Conservation (phyloP, 2,113 vertebrate species). For the Psettodes erumei region DNA sequence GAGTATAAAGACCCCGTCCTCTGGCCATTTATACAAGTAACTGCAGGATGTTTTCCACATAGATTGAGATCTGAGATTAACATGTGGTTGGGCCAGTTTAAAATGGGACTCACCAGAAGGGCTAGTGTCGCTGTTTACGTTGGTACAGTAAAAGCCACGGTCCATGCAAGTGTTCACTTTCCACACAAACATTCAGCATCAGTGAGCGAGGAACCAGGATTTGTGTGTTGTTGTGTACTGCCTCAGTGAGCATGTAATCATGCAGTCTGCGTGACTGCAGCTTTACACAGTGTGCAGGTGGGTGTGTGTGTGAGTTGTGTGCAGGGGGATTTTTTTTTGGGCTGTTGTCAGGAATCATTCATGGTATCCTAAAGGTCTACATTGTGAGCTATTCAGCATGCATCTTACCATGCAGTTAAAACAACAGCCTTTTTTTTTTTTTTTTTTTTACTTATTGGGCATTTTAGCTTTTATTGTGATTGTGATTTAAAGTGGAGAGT, state of each 20-base stretch:
- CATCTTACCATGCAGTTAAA: neutral
- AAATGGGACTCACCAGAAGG: conserved; percentile 11
- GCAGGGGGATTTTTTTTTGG: neutral
- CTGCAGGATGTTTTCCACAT: conserved; percentile 4
- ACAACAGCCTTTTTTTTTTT: neutral
- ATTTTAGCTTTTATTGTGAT: too few relatives aligned
- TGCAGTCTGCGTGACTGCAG: conserved; percentile 10
- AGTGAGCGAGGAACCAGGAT: conserved; percentile 44
- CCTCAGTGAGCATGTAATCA: conserved; percentile 54
- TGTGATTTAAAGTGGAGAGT: too few relatives aligned
- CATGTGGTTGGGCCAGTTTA: conserved; percentile 31
- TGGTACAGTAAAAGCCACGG: conserved; percentile 11
- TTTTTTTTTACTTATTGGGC: neutral
- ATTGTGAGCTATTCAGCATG: neutral
- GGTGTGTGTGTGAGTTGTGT: neutral
- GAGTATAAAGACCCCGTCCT: neutral
- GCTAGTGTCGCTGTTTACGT: neutral
- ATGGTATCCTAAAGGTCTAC: neutral
- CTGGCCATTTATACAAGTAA: neutral
- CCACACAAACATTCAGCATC: conserved; percentile 48
- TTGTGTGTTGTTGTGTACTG: conserved; percentile 27
- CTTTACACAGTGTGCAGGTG: neutral
- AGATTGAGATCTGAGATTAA: conserved; percentile 8
- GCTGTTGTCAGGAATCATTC: conserved; percentile 19
- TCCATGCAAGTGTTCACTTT: conserved; percentile 16